Conservation (phyloP, 2,888 invertebrate genomes). For the Drosophila ezoana region DNA sequence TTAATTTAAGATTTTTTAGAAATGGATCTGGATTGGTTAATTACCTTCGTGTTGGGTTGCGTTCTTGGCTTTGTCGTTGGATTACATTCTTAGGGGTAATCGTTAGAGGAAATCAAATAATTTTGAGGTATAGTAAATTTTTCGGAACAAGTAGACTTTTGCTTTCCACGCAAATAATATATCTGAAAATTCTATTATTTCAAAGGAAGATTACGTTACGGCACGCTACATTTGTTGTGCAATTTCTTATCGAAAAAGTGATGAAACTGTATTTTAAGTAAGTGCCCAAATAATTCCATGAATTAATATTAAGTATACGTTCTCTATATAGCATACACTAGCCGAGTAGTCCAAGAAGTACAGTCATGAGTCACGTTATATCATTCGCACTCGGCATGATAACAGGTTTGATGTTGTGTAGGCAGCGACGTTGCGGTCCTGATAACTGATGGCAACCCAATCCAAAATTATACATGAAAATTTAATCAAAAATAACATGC, state of each 20-base stretch:
- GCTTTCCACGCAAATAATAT: no score
- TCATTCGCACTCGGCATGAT: constrained; percentile 38
- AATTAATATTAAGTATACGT: not conserved
- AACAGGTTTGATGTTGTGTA: constrained; percentile 42
- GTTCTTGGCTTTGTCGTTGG: constrained; percentile 47
- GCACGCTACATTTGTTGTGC: not conserved
- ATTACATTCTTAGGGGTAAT: constrained; percentile 3
- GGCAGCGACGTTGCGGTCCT: constrained; percentile 30
- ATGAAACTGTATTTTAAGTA: constrained; percentile 4
- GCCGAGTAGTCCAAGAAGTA: not conserved
- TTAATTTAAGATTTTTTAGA: not conserved
- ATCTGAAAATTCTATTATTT: not conserved
- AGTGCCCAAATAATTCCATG: not conserved
- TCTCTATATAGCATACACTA: not conserved
- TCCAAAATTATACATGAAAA: not conserved
- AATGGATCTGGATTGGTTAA: constrained; percentile 47
- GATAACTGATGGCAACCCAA: not conserved
- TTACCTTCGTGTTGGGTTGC: constrained; percentile 45
- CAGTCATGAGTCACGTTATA: constrained; percentile 41
- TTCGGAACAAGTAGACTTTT: constrained; percentile 17
- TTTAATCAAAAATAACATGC: no score
- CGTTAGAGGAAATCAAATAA: not conserved
- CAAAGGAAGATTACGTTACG: not conserved
- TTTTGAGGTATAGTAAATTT: not conserved
- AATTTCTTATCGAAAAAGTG: not conserved